These are phyloP conservation scores for Eumeta japonica DNA, from an alignment of 1,140 invertebrate species.

Conservation along the genomic window DNA sequence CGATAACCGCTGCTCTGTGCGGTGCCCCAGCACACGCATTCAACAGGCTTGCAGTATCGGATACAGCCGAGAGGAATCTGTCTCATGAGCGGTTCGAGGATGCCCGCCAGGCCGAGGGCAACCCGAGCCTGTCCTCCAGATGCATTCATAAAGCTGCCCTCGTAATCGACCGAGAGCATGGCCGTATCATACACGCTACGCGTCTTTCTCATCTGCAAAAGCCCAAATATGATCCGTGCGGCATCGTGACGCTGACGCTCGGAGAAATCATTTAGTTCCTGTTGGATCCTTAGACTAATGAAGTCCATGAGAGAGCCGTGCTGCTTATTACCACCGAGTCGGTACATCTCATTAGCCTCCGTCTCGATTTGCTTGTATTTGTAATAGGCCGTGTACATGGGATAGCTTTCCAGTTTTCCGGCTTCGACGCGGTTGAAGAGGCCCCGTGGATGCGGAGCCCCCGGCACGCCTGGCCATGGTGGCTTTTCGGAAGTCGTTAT, in stretches of 20 bases:
- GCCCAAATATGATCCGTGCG: slow-evolving; percentile 64
- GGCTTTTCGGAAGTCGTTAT: slow-evolving; percentile 62
- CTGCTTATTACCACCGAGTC: slow-evolving; percentile 58
- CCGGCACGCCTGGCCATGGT: slow-evolving; percentile 51
- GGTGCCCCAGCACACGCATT: slow-evolving; percentile 63
- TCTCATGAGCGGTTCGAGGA: slow-evolving; percentile 62
- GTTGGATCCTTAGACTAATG: slow-evolving; percentile 64
- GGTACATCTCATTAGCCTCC: slow-evolving; percentile 57
- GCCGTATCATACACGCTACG: slow-evolving; percentile 62
- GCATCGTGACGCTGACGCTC: slow-evolving; percentile 66
- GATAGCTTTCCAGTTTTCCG: slow-evolving; percentile 59
- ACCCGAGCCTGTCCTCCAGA: slow-evolving; percentile 64
- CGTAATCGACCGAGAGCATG: slow-evolving; percentile 62
- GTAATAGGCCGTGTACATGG: slow-evolving; percentile 61
- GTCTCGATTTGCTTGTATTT: slow-evolving; percentile 64
- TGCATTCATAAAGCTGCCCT: slow-evolving; percentile 63
- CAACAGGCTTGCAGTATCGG: slow-evolving; percentile 64
- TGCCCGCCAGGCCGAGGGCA: slow-evolving; percentile 62
- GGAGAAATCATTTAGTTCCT: slow-evolving; percentile 65
- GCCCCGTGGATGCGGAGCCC: slow-evolving; percentile 48
- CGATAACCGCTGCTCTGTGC: slow-evolving; percentile 48
- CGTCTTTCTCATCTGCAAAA: slow-evolving; percentile 59
- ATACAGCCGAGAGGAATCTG: slow-evolving; percentile 60
- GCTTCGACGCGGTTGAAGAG: slow-evolving; percentile 63
- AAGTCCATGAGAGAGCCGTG: slow-evolving; percentile 66